Percentiles rank a stretch among this genome's conserved stretches.
These are phyloP conservation scores for Arctocebus calabarensis DNA, from an alignment of 2,797 vertebrate species.

Conservation along the genomic window DNA sequence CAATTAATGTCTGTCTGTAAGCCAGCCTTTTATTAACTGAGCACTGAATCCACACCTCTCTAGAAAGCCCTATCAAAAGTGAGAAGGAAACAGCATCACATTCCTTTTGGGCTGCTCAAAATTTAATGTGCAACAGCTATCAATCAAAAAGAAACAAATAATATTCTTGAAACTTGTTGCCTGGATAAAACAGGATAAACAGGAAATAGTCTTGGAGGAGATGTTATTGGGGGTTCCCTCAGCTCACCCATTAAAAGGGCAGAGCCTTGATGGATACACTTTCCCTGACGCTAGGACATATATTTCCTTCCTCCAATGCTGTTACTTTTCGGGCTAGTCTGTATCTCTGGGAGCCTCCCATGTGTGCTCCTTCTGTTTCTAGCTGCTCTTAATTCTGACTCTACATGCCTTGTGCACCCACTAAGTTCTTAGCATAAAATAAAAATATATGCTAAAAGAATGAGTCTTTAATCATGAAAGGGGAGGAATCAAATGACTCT, in stretches of 20 bases:
- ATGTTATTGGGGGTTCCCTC: background rate
- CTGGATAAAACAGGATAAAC: background rate
- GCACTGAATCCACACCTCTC: background rate
- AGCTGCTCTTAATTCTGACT: background rate
- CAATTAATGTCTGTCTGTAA: background rate
- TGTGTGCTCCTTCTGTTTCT: background rate
- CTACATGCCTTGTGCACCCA: background rate
- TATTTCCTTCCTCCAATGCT: background rate
- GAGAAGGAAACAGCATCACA: background rate
- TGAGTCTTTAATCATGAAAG: background rate
- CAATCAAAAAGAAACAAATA: conserved; percentile 46
- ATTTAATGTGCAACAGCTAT: conserved; percentile 47
- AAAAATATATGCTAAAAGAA: background rate
- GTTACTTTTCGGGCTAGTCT: background rate
- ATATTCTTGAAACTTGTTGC: background rate
- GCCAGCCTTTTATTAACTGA: background rate
- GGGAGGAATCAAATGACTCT: background rate
- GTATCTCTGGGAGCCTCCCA: background rate
- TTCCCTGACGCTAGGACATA: background rate
- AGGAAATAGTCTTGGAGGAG: background rate
- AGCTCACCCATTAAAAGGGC: background rate
- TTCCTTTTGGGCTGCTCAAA: conserved; percentile 61
- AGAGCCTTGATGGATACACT: no score
- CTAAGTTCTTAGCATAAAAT: background rate
- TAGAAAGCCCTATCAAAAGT: conserved; percentile 30